A percentile compares a stretch with the other conserved stretches of the same genome.
Conservation (phyloP, 1,140 invertebrate species). For the Episyrphus balteatus region DNA sequence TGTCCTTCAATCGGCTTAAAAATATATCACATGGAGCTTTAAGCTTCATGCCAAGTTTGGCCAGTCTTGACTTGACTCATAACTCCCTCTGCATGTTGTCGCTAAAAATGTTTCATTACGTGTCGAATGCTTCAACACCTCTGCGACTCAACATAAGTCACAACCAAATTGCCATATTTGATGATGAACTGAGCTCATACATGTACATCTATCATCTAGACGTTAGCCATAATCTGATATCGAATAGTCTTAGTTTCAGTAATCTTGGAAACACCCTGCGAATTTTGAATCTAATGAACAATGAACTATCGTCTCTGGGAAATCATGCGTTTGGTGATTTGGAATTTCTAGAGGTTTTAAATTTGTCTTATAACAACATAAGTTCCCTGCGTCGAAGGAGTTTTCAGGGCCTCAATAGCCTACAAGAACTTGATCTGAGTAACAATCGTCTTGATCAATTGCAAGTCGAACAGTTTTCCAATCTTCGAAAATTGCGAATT, state of each 20-base stretch:
- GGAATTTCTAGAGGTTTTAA: constrained; percentile 57
- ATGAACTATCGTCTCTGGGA: constrained; percentile 56
- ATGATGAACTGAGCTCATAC: constrained; percentile 41
- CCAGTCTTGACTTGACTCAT: constrained; percentile 58
- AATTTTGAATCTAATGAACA: constrained; percentile 60
- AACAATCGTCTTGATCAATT: constrained; percentile 65
- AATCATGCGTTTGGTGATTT: constrained; percentile 59
- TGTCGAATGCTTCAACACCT: constrained; percentile 47
- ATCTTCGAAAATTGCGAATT: constrained; percentile 60
- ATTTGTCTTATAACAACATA: constrained; percentile 63
- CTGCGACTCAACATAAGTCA: constrained; percentile 56
- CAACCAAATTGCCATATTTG: constrained; percentile 52
- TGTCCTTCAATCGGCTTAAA: constrained; percentile 54
- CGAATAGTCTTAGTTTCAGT: constrained; percentile 51
- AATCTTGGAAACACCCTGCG: constrained; percentile 48
- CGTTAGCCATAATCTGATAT: constrained; percentile 55
- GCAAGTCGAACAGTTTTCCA: constrained; percentile 71
- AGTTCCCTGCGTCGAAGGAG: constrained; percentile 59
- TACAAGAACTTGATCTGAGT: constrained; percentile 71
- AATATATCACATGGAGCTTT: constrained; percentile 52
- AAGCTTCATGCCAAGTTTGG: constrained; percentile 52
- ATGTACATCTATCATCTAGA: constrained; percentile 56
- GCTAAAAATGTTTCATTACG: constrained; percentile 52
- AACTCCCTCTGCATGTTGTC: constrained; percentile 57
- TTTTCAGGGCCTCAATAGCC: constrained; percentile 55